Percentiles rank a stretch among this genome's conserved stretches.
Evolutionary conservation across 1,140 invertebrate species (phyloP).

Genomic region (Palaemon carinicauda): DNA sequence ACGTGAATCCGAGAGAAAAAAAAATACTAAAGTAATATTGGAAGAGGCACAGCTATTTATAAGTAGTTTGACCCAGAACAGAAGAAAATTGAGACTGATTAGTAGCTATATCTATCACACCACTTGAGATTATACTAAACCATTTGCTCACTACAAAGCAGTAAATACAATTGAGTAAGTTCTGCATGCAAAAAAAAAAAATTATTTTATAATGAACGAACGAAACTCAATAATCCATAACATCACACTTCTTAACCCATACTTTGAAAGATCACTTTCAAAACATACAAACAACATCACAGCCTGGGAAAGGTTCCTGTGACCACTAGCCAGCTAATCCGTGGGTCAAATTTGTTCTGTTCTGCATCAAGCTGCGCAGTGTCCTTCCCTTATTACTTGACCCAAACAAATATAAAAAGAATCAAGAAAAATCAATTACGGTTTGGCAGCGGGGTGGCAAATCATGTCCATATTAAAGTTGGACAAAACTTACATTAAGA

Average conservation of each 20-base stretch:
- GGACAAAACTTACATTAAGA: not conserved
- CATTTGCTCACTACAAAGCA: not conserved
- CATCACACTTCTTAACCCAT: not conserved
- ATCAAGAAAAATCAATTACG: constrained; percentile 8
- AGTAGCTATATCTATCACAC: not conserved
- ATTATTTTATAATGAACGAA: no score
- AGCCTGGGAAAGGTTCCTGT: not conserved
- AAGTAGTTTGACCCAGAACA: constrained; percentile 38
- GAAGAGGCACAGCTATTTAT: constrained; percentile 36
- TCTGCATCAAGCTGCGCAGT: constrained; percentile 18
- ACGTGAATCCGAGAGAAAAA: constrained; percentile 4
- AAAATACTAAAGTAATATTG: constrained; percentile 46
- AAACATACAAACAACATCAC: not conserved
- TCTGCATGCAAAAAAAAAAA: no score
- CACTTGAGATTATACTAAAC: no score
- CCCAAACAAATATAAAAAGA: not conserved
- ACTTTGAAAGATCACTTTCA: not conserved
- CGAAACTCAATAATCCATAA: not conserved
- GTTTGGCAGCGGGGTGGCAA: constrained; percentile 54
- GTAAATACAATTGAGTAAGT: not conserved
- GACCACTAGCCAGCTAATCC: not conserved
- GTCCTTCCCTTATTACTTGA: constrained; percentile 54
- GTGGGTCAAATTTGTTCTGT: constrained; percentile 47
- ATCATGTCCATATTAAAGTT: constrained; percentile 55
- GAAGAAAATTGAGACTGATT: constrained; percentile 49